phyloP scores from a whole-genome alignment of 2,888 invertebrate species.

The Eristalis pertinax region DNA sequence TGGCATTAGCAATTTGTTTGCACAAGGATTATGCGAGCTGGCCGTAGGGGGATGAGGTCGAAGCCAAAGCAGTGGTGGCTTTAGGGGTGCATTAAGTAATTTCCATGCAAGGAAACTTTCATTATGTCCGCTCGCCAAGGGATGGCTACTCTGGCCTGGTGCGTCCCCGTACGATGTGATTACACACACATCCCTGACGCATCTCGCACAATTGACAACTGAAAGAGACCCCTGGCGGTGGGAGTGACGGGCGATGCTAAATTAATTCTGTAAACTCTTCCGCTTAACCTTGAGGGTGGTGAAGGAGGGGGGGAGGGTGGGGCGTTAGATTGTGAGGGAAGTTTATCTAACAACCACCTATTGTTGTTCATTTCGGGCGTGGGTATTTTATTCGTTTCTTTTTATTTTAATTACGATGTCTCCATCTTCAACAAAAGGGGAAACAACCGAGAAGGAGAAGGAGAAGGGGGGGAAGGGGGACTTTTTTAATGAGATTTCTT shows the following conservation, averaged over 20 bases:
- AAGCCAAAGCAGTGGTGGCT: slow-evolving; percentile 14
- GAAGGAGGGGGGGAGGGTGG: background rate
- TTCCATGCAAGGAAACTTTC: slow-evolving; percentile 49
- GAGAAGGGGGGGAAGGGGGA: background rate
- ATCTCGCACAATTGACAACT: slow-evolving; percentile 60
- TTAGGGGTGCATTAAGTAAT: slow-evolving; percentile 57
- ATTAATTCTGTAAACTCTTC: slow-evolving; percentile 64
- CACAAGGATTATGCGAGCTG: slow-evolving; percentile 56
- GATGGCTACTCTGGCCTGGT: background rate
- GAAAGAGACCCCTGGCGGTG: slow-evolving; percentile 24
- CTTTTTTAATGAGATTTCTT: slow-evolving; percentile 70
- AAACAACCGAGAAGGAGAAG: too few species aligned
- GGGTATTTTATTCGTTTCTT: background rate
- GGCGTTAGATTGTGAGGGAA: slow-evolving; percentile 20
- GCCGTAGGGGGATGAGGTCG: background rate
- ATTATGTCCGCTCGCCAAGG: slow-evolving; percentile 14
- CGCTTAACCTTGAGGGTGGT: slow-evolving; percentile 51
- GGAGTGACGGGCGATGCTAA: slow-evolving; percentile 49
- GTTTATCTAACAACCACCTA: slow-evolving; percentile 63
- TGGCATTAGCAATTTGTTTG: slow-evolving; percentile 59
- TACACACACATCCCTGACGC: slow-evolving; percentile 37
- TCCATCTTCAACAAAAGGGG: slow-evolving; percentile 14
- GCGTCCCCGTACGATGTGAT: slow-evolving; percentile 48
- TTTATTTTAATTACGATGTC: slow-evolving; percentile 67
- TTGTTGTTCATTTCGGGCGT: slow-evolving; percentile 65